These are phyloP conservation scores for Pterophyllum scalare DNA, from an alignment of 2,113 vertebrate genomes.

Conservation along the genomic window DNA sequence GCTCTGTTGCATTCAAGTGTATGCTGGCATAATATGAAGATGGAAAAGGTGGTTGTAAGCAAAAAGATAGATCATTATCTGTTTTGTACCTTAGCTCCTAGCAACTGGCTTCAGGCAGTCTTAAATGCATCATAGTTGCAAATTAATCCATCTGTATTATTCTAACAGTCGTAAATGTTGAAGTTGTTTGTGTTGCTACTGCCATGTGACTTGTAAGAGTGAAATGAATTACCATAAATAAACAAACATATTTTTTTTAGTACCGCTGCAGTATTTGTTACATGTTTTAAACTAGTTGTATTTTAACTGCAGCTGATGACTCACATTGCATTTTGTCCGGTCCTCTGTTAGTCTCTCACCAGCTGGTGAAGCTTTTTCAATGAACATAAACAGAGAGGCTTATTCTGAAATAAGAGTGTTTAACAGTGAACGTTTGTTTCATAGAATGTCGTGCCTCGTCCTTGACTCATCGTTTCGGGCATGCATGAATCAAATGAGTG, in stretches of 20 bases:
- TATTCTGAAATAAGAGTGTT: neutral
- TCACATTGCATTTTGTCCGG: constrained; percentile 41
- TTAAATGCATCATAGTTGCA: constrained; percentile 15
- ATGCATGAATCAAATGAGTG: constrained; percentile 6
- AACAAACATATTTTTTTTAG: neutral
- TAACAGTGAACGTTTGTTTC: neutral
- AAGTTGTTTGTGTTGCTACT: constrained; percentile 11
- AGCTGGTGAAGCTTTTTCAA: constrained; percentile 24
- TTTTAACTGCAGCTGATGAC: constrained; percentile 44
- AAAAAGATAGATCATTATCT: constrained; percentile 1
- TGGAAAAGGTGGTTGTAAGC: constrained; percentile 37
- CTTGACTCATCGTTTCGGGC: constrained; percentile 2
- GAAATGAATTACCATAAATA: neutral
- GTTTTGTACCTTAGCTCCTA: constrained; percentile 22
- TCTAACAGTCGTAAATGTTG: neutral
- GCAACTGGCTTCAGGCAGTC: constrained; percentile 27
- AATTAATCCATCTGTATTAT: constrained; percentile 12
- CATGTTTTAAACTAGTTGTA: constrained; percentile 5
- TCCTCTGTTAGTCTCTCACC: constrained; percentile 37
- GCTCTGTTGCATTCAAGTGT: constrained; percentile 31
- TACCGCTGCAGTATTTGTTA: constrained; percentile 11
- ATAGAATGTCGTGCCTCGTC: neutral
- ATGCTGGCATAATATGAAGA: constrained; percentile 33
- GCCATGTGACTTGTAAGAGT: neutral
- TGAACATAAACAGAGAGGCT: constrained; percentile 27